phyloP scores from a whole-genome alignment of 2,797 vertebrate genomes.

The Semaprochilodus insignis region DNA sequence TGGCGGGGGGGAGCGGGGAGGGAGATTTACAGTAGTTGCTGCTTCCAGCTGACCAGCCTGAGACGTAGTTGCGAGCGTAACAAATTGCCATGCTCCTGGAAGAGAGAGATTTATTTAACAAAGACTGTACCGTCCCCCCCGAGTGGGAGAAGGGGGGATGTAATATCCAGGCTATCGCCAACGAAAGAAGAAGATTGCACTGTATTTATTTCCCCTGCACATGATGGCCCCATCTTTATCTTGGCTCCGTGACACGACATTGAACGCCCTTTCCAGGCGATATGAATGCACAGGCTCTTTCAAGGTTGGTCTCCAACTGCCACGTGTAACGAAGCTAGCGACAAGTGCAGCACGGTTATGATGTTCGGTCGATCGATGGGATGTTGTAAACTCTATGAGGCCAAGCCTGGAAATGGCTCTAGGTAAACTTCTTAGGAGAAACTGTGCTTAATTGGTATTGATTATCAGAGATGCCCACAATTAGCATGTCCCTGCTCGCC shows the following conservation, averaged over 20 bases:
- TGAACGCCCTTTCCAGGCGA: slow-evolving; percentile 71
- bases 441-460: slow-evolving; percentile 58
- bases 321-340: neutral
- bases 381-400: slow-evolving; percentile 60
- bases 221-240: slow-evolving; percentile 61
- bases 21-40: slow-evolving; percentile 82
- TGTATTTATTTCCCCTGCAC: slow-evolving; percentile 75
- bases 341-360: slow-evolving; percentile 29
- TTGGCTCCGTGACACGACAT: slow-evolving; percentile 76
- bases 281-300: slow-evolving; percentile 68
- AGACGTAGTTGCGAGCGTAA: slow-evolving; percentile 54
- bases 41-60: slow-evolving; percentile 87
- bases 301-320: slow-evolving; percentile 67
- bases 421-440: slow-evolving; percentile 47
- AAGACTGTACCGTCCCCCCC: slow-evolving; percentile 69
- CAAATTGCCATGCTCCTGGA: slow-evolving; percentile 66
- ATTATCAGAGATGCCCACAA: slow-evolving; percentile 60
- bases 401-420: slow-evolving; percentile 55
- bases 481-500: slow-evolving; percentile 14
- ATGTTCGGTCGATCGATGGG: slow-evolving; percentile 56
- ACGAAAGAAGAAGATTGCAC: slow-evolving; percentile 68
- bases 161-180: slow-evolving; percentile 79
- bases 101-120: slow-evolving; percentile 73
- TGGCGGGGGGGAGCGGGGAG: slow-evolving; percentile 68
- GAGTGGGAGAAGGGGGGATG: slow-evolving; percentile 64